Evolutionary conservation across 2,797 vertebrate genomes (phyloP), one percentile per base, ranked within the genome.

Genomic region (Zenarchopterus dispar): DNA sequence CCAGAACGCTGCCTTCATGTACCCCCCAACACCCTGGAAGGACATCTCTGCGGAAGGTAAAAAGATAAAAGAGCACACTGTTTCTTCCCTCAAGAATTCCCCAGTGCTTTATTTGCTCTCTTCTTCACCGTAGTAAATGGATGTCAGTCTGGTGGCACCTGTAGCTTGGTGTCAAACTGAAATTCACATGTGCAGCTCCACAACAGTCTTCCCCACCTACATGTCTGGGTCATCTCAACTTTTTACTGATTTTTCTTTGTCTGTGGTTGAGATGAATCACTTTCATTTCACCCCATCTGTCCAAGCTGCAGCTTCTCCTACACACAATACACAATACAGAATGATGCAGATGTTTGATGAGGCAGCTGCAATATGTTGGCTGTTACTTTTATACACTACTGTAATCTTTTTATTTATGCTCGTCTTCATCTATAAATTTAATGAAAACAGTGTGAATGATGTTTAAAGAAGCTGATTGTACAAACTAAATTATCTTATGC

Each of bases 1-100:
- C 82, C 96, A 98, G 91, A 99, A 99, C 3, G 97, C 97, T 69
- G 97, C 96, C 1, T 98, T 99, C 91, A 99, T 99, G 97, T 98
- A 99, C 85, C 97, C 97, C 8, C 94, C 96, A 31, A 93, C 95
- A 43, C 97, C 97, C 49, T 99, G 97, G 97, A 97, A 94, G 87
- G 97, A 98, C 78, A 98, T 98, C 78, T 99, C 97, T 45, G 77
- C 94, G 56, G 97, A 98, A 88, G 97, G 97, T 97, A 93, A 92
- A 78, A 50, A 42, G 42, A 47, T 17, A 31, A 53, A 36, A n/a
- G 48, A 48, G 59, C 2, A 0, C 5, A 9, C 16, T 24, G 7
- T 45, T 17, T 2, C 7, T 28, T 55, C 10, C 10, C 3, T 6
- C 9, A 1, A 51, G 23, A 58, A 31, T 4, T 52, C 17, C 46